Evolutionary conservation across 2,888 invertebrate genomes (phyloP).

Genomic region (Eulithis testata): DNA sequence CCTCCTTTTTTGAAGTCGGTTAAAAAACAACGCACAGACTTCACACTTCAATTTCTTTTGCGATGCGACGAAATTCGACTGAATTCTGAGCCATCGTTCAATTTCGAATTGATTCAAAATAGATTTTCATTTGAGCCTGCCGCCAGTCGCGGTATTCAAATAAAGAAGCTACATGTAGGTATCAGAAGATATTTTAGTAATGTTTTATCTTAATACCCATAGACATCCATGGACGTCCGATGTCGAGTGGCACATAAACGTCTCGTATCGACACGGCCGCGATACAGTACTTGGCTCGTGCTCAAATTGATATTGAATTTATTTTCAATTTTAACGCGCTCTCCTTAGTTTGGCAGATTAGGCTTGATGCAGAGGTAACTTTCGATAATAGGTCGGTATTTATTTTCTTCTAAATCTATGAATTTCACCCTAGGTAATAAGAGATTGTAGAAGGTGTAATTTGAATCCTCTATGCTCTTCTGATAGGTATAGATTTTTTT

Average conservation of each 20-base stretch:
- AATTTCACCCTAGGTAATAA: background rate
- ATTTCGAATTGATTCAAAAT: too few relatives aligned
- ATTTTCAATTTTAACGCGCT: constrained; percentile 84
- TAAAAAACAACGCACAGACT: too few relatives aligned
- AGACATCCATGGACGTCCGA: constrained; percentile 37
- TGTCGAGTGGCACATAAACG: constrained; percentile 76
- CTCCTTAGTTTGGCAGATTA: constrained; percentile 73
- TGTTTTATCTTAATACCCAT: constrained; percentile 18
- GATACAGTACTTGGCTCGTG: constrained; percentile 79
- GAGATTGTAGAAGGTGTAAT: too few relatives aligned
- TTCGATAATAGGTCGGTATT: background rate
- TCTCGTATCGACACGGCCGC: constrained; percentile 75
- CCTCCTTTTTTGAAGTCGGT: too few relatives aligned
- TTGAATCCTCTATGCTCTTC: too few relatives aligned
- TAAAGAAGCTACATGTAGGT: background rate
- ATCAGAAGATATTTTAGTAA: constrained; percentile 2
- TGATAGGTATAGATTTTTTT: too few relatives aligned
- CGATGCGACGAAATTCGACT: too few relatives aligned
- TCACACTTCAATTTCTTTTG: too few relatives aligned
- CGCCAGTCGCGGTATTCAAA: background rate
- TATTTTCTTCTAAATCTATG: too few relatives aligned
- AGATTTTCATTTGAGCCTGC: too few relatives aligned
- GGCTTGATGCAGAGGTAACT: constrained; percentile 43
- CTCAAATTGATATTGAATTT: constrained; percentile 85
- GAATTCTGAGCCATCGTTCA: too few relatives aligned